These are phyloP conservation scores for Vimba vimba DNA, from an alignment of 2,113 vertebrate genomes.

Conservation along the genomic window DNA sequence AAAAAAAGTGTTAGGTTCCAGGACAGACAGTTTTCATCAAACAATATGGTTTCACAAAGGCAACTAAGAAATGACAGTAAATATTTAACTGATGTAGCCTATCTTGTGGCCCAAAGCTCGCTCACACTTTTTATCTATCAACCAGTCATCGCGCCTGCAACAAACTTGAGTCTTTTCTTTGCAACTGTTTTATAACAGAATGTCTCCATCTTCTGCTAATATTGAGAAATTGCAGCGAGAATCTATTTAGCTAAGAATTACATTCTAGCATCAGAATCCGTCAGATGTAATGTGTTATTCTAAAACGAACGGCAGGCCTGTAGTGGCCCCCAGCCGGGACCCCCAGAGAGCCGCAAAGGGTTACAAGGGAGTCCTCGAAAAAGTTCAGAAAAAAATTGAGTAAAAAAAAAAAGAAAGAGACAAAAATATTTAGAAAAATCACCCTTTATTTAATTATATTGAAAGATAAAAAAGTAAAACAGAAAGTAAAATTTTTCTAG, in stretches of 20 bases:
- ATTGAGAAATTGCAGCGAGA: not conserved
- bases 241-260: not conserved
- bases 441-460: too few species aligned
- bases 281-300: not conserved
- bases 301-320: not conserved
- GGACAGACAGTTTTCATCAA: not conserved
- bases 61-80: not conserved
- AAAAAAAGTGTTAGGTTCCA: not conserved
- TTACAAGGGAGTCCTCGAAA: not conserved
- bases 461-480: too few species aligned
- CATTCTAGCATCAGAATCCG: not conserved
- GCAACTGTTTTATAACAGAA: not conserved
- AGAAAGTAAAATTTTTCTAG: too few species aligned
- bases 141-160: not conserved
- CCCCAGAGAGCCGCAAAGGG: not conserved
- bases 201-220: conserved; percentile 31
- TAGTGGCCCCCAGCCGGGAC: not conserved
- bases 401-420: not conserved
- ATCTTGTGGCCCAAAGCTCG: not conserved
- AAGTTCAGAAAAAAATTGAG: not conserved
- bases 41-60: not conserved
- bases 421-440: too few species aligned
- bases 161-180: not conserved
- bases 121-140: not conserved
- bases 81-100: not conserved